A percentile compares a stretch with the other conserved stretches of the same genome.
Conservation (phyloP, 2,113 vertebrate genomes). For the Psittacara wagleri region DNA sequence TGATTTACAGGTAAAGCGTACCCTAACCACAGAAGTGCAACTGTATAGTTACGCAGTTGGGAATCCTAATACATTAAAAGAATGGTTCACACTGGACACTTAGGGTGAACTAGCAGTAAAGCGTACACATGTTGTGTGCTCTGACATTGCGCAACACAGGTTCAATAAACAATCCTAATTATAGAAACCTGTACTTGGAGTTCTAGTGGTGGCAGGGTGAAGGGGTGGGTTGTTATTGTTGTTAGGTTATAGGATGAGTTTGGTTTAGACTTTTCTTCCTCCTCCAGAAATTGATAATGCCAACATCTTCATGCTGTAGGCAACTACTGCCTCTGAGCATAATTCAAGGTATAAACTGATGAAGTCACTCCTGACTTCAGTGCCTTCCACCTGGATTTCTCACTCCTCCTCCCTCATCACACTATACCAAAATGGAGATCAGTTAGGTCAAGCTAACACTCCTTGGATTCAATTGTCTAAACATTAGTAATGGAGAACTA, state of each 20-base stretch:
- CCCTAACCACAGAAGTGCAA: neutral
- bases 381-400: neutral
- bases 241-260: neutral
- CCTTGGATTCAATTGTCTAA: neutral
- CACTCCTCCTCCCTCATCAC: neutral
- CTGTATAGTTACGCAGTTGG: neutral
- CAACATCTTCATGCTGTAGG: neutral
- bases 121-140: neutral
- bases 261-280: neutral
- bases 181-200: slow-evolving; percentile 2
- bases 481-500: slow-evolving; percentile 10
- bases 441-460: neutral
- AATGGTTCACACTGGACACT: neutral
- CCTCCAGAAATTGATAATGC: neutral
- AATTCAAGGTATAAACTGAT: neutral
- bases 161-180: slow-evolving; percentile 16
- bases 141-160: neutral
- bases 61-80: neutral
- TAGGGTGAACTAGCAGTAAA: neutral
- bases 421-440: neutral
- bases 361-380: neutral
- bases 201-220: neutral
- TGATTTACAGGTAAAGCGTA: neutral
- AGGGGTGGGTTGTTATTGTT: neutral
- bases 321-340: neutral